phyloP scores from a whole-genome alignment of 2,888 invertebrate genomes.

The Lithophane semibrunnea region DNA sequence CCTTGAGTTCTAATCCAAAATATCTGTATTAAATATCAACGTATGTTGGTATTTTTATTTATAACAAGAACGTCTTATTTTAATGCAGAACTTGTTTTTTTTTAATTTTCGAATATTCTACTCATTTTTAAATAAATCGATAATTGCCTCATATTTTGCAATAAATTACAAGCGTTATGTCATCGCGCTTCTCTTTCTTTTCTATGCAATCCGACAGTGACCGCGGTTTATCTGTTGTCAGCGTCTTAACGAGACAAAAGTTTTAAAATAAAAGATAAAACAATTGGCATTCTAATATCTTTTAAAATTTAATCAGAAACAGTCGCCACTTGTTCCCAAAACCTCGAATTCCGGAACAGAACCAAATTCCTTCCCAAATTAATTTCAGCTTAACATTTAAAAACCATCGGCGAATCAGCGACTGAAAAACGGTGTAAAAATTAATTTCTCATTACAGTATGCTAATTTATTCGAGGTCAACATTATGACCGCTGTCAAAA shows the following conservation, averaged over 20 bases:
- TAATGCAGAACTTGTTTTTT: too few species aligned
- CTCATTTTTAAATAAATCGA: too few species aligned
- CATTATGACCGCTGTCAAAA: constrained; percentile 57
- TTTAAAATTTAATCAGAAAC: constrained; percentile 11
- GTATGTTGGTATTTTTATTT: too few species aligned
- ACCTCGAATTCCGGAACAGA: constrained; percentile 6
- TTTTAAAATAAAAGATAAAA: not conserved
- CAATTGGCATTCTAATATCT: not conserved
- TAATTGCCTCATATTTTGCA: too few species aligned
- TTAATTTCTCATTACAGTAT: constrained; percentile 59
- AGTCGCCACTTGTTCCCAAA: not conserved
- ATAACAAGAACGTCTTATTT: too few species aligned
- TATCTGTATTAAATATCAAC: too few species aligned
- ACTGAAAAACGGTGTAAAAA: constrained; percentile 53
- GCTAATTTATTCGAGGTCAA: constrained; percentile 61
- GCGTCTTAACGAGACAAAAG: not conserved
- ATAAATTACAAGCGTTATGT: too few species aligned
- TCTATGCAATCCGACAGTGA: too few species aligned
- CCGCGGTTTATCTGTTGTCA: too few species aligned
- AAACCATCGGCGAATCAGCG: constrained; percentile 34
- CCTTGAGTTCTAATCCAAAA: too few species aligned
- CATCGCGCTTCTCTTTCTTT: too few species aligned
- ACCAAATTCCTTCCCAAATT: constrained; percentile 33
- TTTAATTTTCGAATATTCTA: too few species aligned
- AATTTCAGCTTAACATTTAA: constrained; percentile 24